Percentiles rank a stretch among this genome's conserved stretches.
phyloP scores from a whole-genome alignment of 2,888 invertebrate species.

The Tineola bisselliella region DNA sequence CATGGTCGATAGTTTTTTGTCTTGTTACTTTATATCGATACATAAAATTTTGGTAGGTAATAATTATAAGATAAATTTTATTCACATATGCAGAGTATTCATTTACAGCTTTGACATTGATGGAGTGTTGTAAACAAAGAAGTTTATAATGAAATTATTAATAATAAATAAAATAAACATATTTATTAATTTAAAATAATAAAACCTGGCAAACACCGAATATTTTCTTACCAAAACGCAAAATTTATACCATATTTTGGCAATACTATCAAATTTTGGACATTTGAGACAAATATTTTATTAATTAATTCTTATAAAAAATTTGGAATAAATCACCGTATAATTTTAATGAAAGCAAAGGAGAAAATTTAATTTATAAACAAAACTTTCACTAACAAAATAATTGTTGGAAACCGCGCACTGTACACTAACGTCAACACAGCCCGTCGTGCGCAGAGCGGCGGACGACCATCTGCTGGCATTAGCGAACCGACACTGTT shows the following conservation, averaged over 20 bases:
- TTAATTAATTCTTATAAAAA: not conserved
- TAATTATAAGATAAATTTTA: not conserved
- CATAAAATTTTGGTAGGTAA: too few relatives aligned
- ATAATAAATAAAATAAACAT: not conserved
- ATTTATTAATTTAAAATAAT: not conserved
- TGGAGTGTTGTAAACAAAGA: not conserved
- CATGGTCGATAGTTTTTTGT: not conserved
- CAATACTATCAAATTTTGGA: not conserved
- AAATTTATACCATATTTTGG: too few relatives aligned
- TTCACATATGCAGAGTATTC: not conserved
- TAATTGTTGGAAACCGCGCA: not conserved
- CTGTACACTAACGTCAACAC: constrained; percentile 10
- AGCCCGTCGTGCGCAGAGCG: constrained; percentile 11
- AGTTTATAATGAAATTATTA: not conserved
- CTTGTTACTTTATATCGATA: not conserved
- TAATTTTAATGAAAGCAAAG: not conserved
- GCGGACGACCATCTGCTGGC: constrained; percentile 15
- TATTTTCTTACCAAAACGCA: not conserved
- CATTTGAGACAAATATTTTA: not conserved
- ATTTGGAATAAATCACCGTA: not conserved
- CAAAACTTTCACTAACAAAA: constrained; percentile 11
- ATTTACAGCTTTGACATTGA: not conserved
- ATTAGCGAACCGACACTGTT: constrained; percentile 30
- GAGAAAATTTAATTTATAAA: constrained; percentile 1
- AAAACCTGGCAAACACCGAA: not conserved